Evolutionary conservation across 2,113 vertebrate species (phyloP), one percentile per base, ranked within the genome.

Genomic region (Odobenus rosmarus): DNA sequence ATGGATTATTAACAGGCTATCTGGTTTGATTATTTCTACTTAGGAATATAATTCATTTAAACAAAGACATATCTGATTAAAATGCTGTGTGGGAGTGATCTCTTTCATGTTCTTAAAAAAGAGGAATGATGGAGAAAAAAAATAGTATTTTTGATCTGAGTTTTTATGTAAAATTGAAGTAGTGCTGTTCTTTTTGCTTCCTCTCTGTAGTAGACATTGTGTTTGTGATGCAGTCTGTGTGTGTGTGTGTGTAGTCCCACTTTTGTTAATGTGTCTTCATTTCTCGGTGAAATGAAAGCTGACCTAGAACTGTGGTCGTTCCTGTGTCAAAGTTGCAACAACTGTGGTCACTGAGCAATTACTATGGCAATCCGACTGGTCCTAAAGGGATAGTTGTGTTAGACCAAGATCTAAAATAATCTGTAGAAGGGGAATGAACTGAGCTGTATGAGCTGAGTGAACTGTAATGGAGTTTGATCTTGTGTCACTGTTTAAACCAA

Each of bases 281-380:
- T 98, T 97, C 97, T 96, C 21, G 74, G 71, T 95, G 93, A 98
- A 93, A 87, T 93, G 96, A 97, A 94, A 96, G 93, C 97, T 2
- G 4, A 95, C 93, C 97, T 93, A 84, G 88, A 98, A 92, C 95
- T 59, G 23, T 96, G 97, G 97, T 89, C 96, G 96, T 95, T 97
- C 77, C 85, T 83, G 67, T 33, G 36, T 0, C 81, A 97, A 91
- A 97, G 92, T 77, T 12, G 0, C n/a, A 97, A 97, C 49, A 76
- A 84, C 67, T 18, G 31, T 93, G 98, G 97, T 88, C 97, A 95
- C 96, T n/a, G 96, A 79, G 81, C 64, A 93, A 91, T 88, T 71
- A 80, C 57, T 53, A 83, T 8, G 69, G 93, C 3, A 7, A 13
- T 77, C 79, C 77, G 79, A 94, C 95, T 67, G 86, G 94, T 97